phyloP scores from a whole-genome alignment of 2,888 invertebrate genomes.

The Antheraea yamamai region DNA sequence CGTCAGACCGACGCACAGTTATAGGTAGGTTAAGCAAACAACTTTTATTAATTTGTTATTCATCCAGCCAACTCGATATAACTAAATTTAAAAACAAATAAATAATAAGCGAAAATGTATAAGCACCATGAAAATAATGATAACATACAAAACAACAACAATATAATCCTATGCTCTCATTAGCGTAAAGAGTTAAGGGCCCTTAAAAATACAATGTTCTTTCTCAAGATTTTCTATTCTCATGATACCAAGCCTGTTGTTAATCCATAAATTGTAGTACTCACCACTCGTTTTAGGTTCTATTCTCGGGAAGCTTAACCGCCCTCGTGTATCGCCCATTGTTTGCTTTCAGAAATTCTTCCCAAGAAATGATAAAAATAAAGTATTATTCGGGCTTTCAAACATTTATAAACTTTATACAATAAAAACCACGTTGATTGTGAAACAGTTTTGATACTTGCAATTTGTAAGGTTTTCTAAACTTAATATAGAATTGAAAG shows the following conservation, averaged over 20 bases:
- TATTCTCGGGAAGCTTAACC: background rate
- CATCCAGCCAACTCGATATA: no score
- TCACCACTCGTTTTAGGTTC: background rate
- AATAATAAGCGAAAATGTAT: background rate
- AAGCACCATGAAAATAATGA: background rate
- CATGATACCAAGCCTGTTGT: background rate
- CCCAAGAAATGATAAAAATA: background rate
- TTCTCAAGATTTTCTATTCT: background rate
- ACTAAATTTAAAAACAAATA: no score
- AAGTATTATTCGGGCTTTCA: background rate
- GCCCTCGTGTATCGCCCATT: background rate
- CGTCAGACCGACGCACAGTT: no score
- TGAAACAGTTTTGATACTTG: background rate
- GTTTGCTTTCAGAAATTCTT: background rate
- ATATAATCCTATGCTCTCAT: background rate
- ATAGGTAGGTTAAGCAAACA: no score
- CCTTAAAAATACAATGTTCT: background rate
- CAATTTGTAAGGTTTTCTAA: background rate
- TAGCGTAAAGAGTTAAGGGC: background rate
- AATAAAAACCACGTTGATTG: background rate
- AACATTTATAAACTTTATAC: background rate
- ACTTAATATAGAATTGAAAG: background rate
- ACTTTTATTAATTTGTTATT: no score
- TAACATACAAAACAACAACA: slow-evolving; percentile 5
- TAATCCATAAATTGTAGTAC: background rate